A percentile compares a stretch with the other conserved stretches of the same genome.
Evolutionary conservation across 2,113 vertebrate species (phyloP).

Genomic region (Coregonus clupeaformis): DNA sequence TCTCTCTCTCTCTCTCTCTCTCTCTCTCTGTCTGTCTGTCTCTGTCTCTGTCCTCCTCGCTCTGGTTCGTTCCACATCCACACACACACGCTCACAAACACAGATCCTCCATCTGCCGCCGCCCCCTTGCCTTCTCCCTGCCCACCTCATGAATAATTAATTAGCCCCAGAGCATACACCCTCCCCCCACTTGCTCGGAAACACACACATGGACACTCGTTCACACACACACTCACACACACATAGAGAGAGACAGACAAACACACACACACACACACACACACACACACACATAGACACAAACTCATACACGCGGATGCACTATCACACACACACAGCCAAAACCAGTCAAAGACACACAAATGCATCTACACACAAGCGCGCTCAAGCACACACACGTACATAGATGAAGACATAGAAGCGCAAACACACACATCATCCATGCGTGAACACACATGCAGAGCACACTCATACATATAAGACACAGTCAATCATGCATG

Average conservation of each 20-base stretch:
- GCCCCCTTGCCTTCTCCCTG: slow-evolving; percentile 57
- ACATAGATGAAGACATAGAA: not conserved
- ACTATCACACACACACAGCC: slow-evolving; percentile 7
- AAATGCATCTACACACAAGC: slow-evolving; percentile 12
- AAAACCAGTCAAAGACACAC: slow-evolving; percentile 2
- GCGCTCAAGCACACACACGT: slow-evolving; percentile 8
- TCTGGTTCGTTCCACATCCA: slow-evolving; percentile 18
- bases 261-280: slow-evolving; percentile 9
- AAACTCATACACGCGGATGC: slow-evolving; percentile 16
- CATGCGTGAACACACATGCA: slow-evolving; percentile 13
- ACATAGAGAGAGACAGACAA: not conserved
- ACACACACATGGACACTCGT: not conserved
- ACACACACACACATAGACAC: slow-evolving; percentile 22
- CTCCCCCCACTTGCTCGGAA: slow-evolving; percentile 1
- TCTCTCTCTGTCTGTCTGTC: no score
- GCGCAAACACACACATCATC: slow-evolving; percentile 11
- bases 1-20: no score
- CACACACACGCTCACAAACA: slow-evolving; percentile 32
- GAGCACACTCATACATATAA: slow-evolving; percentile 4
- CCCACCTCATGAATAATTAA: slow-evolving; percentile 76
- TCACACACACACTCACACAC: slow-evolving; percentile 17
- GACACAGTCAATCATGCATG: slow-evolving; percentile 37
- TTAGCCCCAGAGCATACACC: slow-evolving; percentile 33
- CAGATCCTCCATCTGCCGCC: slow-evolving; percentile 67
- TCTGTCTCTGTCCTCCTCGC: slow-evolving; percentile 6